Evolutionary conservation across 1,140 invertebrate species (phyloP).

Genomic region (Drosophila littoralis): DNA sequence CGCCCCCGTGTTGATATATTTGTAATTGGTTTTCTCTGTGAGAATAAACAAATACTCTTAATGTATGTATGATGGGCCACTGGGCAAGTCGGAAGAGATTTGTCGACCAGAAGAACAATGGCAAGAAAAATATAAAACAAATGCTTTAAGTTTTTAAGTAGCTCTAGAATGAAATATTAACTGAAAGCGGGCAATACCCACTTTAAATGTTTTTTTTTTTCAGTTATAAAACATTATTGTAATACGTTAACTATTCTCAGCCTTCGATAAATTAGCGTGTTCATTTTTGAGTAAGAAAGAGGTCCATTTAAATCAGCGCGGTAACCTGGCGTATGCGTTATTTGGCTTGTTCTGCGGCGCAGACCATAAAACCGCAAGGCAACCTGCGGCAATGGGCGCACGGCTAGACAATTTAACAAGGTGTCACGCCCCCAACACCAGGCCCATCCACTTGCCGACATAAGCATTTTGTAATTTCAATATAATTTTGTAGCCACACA

Average conservation of each 20-base stretch:
- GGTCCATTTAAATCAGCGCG: too few relatives aligned
- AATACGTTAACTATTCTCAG: too few relatives aligned
- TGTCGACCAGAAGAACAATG: conserved; percentile 13
- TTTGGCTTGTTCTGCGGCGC: conserved; percentile 5
- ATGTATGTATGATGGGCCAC: conserved; percentile 2
- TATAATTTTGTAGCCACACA: conserved; percentile 65
- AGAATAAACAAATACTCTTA: conserved; percentile 7
- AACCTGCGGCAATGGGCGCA: conserved; percentile 35
- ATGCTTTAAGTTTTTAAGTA: conserved; percentile 11
- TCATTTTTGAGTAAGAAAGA: too few relatives aligned
- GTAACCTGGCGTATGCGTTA: conserved; percentile 16
- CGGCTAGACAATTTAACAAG: conserved; percentile 49
- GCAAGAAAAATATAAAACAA: background rate
- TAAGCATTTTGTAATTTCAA: conserved; percentile 71
- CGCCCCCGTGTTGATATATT: conserved; percentile 29
- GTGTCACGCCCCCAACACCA: conserved; percentile 19
- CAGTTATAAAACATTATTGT: too few relatives aligned
- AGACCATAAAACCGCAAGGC: background rate
- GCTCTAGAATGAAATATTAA: too few relatives aligned
- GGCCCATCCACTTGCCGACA: conserved; percentile 20
- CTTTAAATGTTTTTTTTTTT: too few relatives aligned
- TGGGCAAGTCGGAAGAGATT: conserved; percentile 5
- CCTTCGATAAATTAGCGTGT: too few relatives aligned
- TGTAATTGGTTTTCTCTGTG: conserved; percentile 37
- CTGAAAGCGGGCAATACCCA: too few relatives aligned